phyloP scores from a whole-genome alignment of 2,113 vertebrate genomes.

The Aramus guarauna region DNA sequence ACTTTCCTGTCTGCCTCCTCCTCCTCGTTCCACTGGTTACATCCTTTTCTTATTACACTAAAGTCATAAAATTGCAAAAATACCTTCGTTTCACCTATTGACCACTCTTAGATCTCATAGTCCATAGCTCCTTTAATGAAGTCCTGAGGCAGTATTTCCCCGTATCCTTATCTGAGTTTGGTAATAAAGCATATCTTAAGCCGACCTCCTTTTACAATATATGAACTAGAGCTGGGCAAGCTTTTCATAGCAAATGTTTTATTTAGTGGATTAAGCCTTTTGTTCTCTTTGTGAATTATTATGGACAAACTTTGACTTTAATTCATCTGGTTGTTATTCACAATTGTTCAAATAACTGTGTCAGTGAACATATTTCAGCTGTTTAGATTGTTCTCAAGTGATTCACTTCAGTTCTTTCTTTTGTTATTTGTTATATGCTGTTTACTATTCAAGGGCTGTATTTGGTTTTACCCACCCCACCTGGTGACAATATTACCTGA shows the following conservation, averaged over 20 bases:
- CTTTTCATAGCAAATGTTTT: constrained; percentile 29
- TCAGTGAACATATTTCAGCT: constrained; percentile 58
- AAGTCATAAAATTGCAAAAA: constrained; percentile 10
- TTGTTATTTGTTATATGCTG: background rate
- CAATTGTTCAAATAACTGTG: constrained; percentile 45
- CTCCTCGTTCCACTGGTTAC: background rate
- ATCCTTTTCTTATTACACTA: background rate
- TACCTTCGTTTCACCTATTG: background rate
- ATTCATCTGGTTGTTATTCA: constrained; percentile 57
- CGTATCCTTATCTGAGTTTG: constrained; percentile 13
- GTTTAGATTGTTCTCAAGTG: constrained; percentile 46
- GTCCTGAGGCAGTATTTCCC: background rate
- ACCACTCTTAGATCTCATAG: background rate
- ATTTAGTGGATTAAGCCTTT: constrained; percentile 51
- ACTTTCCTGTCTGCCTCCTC: background rate
- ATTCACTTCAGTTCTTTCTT: constrained; percentile 48
- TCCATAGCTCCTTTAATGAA: background rate
- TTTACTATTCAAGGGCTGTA: constrained; percentile 7
- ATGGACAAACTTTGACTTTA: constrained; percentile 49
- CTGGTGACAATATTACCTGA: background rate
- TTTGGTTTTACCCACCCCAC: background rate
- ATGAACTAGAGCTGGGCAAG: constrained; percentile 20
- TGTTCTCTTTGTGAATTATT: constrained; percentile 62
- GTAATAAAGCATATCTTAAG: constrained; percentile 39
- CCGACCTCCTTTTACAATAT: constrained; percentile 6